Evolutionary conservation across 2,113 vertebrate genomes (phyloP), one percentile per base, ranked within the genome.

Genomic region (Prietella phreatophila): DNA sequence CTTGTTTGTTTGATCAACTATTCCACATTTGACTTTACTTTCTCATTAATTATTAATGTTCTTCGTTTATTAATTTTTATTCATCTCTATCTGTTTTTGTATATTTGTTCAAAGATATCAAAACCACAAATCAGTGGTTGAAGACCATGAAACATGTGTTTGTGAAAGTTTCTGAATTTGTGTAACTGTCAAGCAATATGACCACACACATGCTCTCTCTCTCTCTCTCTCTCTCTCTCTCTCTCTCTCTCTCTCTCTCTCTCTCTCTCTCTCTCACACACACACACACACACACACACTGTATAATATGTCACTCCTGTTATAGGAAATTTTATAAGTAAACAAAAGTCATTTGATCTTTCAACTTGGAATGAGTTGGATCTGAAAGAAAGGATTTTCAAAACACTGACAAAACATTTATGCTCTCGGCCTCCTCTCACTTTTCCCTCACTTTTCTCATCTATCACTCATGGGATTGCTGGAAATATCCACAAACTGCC

Each of bases 401-500:
- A 61, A 76, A n/a, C 84, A 85, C 50, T 85, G 69, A 85, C 84
- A 76, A 85, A 85, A 73, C 13, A 1, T 58, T 85, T 86, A 61
- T 33, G 47, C 55, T 69, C 17, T 76, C 25, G 13, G 42, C 81
- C 81, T 82, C 27, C 60, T 30, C 15, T 81, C 50, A 88, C 85
- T 90, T 86, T 87, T 58, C 39, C 81, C 82, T 90, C 86, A 85
- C 76, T 92, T 88, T 88, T 83, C 53, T 61, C 27, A 30, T 60
- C 47, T 56, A n/a, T 58, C 86, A 85, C 88, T 89, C 91, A 89
- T 78, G 82, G 89, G 91, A 93, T 93, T 93, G 89, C 4, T 86
- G 93, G 90, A 91, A 93, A 93, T 92, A 91, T 92, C 90, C 90
- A 92, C 91, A 94, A 93, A 93, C 92, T 91, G 89, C 94, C 93